Evolutionary conservation across 2,113 vertebrate species (phyloP).

Genomic region (Strix aluco): DNA sequence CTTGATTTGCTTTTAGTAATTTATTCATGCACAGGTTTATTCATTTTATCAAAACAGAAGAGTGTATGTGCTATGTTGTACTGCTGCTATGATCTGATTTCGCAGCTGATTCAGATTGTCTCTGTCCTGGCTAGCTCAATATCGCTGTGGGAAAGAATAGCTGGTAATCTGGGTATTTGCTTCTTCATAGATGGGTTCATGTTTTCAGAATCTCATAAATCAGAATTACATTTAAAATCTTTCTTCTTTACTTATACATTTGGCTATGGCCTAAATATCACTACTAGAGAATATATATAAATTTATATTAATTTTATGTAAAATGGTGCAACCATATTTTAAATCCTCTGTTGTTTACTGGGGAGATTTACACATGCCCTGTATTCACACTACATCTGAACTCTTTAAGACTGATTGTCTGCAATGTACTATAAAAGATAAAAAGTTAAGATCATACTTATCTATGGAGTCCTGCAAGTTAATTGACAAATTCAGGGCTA

Average conservation of each 20-base stretch:
- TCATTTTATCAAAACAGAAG: not conserved
- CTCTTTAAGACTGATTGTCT: not conserved
- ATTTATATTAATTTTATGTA: not conserved
- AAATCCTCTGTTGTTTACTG: not conserved
- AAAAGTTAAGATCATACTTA: not conserved
- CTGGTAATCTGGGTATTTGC: not conserved
- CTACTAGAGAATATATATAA: not conserved
- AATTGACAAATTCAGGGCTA: not conserved
- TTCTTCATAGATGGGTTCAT: not conserved
- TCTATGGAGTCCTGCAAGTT: not conserved
- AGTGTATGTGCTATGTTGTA: accelerated
- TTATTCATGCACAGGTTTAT: not conserved
- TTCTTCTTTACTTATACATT: not conserved
- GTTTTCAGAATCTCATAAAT: not conserved
- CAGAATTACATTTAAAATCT: not conserved
- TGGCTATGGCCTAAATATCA: not conserved
- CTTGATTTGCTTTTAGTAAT: not conserved
- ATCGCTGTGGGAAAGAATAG: not conserved
- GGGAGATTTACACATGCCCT: not conserved
- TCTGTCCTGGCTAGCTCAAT: not conserved
- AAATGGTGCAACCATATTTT: not conserved
- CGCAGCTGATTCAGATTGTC: not conserved
- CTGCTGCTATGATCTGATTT: not conserved
- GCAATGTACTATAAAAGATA: not conserved
- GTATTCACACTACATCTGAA: not conserved